These are phyloP conservation scores for Poecilia gillii DNA, from an alignment of 2,797 vertebrate species.

Conservation along the genomic window DNA sequence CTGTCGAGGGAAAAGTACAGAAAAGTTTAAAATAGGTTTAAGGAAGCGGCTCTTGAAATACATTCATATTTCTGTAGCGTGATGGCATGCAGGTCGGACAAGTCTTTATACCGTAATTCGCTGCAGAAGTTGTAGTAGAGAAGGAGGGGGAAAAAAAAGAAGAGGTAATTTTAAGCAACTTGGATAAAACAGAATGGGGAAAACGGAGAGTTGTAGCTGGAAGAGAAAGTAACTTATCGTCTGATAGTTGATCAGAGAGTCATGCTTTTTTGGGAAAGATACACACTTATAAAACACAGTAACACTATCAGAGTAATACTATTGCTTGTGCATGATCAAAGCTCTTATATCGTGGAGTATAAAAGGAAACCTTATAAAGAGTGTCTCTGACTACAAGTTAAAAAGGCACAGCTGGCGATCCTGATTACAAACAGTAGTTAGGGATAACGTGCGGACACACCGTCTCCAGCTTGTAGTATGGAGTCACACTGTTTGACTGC, in stretches of 20 bases:
- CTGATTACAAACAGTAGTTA: constrained; percentile 70
- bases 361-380: constrained; percentile 44
- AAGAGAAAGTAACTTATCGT: constrained; percentile 28
- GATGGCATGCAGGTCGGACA: constrained; percentile 2
- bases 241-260: constrained; percentile 49
- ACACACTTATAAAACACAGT: constrained; percentile 45
- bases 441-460: constrained; percentile 60
- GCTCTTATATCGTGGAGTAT: constrained; percentile 50
- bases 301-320: constrained; percentile 64
- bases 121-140: neutral
- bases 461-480: constrained; percentile 39
- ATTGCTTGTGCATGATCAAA: constrained; percentile 66
- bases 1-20: neutral
- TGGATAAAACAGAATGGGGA: constrained; percentile 9
- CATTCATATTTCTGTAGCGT: constrained; percentile 14
- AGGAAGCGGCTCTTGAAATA: neutral
- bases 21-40: neutral
- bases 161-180: constrained; percentile 23
- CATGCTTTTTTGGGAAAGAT: constrained; percentile 45
- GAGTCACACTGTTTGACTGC: constrained; percentile 17
- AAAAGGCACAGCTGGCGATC: constrained; percentile 82
- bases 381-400: constrained; percentile 55
- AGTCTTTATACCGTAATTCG: constrained; percentile 9
- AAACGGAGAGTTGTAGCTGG: constrained; percentile 23
- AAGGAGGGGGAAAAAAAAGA: constrained; percentile 20